phyloP scores from a whole-genome alignment of 2,113 vertebrate genomes.

The Notarius quadriscutis region DNA sequence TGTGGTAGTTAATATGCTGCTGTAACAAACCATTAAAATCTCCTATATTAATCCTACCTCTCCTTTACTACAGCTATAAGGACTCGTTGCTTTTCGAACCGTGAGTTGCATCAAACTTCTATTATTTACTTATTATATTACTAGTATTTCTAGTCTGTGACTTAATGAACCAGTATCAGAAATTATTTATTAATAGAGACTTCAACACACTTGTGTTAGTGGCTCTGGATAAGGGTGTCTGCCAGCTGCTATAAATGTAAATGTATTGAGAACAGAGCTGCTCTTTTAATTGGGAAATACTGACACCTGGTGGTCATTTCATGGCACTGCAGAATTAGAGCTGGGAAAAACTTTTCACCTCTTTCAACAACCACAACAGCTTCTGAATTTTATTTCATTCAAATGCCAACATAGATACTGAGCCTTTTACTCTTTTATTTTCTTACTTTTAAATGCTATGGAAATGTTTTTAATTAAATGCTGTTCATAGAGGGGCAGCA shows the following conservation, averaged over 20 bases:
- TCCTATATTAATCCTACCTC: background rate
- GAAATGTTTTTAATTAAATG: background rate
- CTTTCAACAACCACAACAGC: background rate
- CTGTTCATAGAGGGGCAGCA: background rate
- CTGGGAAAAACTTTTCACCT: background rate
- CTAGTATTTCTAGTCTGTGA: too few species aligned
- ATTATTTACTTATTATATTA: background rate
- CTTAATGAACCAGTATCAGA: too few species aligned
- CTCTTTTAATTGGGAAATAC: background rate
- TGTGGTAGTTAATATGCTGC: background rate
- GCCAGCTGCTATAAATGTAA: too few species aligned
- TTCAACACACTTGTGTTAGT: too few species aligned
- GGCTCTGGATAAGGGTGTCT: too few species aligned
- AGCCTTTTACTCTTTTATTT: background rate
- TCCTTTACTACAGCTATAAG: background rate
- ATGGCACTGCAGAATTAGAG: too few species aligned
- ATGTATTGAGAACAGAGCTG: background rate
- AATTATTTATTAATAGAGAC: too few species aligned
- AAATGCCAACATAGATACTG: background rate
- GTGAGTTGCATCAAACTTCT: background rate
- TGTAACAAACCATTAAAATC: background rate
- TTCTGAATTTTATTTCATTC: background rate
- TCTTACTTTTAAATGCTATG: background rate
- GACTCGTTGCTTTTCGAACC: background rate
- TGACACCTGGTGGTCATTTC: background rate